Evolutionary conservation across 2,888 invertebrate species (phyloP).

Genomic region (Chrysomela aeneicollis): DNA sequence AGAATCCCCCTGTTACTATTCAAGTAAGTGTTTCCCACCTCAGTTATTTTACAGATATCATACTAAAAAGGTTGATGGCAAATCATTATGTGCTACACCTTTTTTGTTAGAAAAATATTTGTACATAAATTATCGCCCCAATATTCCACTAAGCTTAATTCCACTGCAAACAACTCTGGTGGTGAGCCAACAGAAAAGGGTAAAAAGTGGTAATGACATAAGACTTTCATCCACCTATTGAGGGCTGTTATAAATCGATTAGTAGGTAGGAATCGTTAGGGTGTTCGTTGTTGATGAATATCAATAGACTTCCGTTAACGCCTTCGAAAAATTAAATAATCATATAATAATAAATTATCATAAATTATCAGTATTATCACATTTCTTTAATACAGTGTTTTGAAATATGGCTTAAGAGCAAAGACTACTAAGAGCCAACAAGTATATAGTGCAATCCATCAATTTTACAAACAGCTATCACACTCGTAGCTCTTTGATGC

Average conservation of each 20-base stretch:
- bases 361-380: no score
- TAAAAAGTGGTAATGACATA: constrained; percentile 25
- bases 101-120: constrained; percentile 28
- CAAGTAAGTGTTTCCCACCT: no score
- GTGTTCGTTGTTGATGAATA: not conserved
- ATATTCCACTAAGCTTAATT: constrained; percentile 32
- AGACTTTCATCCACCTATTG: constrained; percentile 20
- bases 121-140: constrained; percentile 22
- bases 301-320: not conserved
- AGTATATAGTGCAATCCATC: no score
- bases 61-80: not conserved
- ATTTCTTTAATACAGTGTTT: no score
- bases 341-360: no score
- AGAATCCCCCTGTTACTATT: no score
- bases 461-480: no score
- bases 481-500: no score
- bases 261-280: constrained; percentile 11
- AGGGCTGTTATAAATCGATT: constrained; percentile 8
- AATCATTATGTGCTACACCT: not conserved
- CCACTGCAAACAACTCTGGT: constrained; percentile 41
- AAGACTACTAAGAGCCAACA: no score
- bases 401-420: no score
- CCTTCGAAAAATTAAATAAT: not conserved
- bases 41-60: no score
- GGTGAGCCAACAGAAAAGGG: constrained; percentile 41